A percentile compares a stretch with the other conserved stretches of the same genome.
These are phyloP conservation scores for Larimichthys crocea DNA, from an alignment of 2,113 vertebrate species.

Conservation along the genomic window DNA sequence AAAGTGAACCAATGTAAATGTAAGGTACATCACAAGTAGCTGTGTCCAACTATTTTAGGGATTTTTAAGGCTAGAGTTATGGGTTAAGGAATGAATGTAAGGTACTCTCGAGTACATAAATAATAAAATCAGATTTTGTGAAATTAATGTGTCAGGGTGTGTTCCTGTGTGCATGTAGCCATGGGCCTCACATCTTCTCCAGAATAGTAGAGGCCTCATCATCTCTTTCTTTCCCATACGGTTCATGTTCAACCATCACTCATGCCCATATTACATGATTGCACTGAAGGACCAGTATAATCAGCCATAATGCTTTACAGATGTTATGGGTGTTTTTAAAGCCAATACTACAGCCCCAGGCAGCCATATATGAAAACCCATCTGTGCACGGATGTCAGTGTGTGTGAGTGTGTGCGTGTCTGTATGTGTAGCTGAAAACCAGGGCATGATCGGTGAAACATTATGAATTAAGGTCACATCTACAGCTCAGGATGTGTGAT, in stretches of 20 bases:
- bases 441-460: slow-evolving; percentile 55
- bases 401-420: slow-evolving; percentile 28
- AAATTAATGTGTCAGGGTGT: slow-evolving; percentile 8
- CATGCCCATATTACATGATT: slow-evolving; percentile 76
- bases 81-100: slow-evolving; percentile 8
- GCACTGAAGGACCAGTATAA: slow-evolving; percentile 74
- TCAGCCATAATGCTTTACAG: slow-evolving; percentile 81
- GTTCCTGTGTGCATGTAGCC: slow-evolving; percentile 21
- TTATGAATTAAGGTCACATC: slow-evolving; percentile 71
- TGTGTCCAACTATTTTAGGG: background rate
- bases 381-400: slow-evolving; percentile 61
- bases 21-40: background rate
- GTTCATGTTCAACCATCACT: slow-evolving; percentile 65
- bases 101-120: slow-evolving; percentile 11
- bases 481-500: slow-evolving; percentile 66
- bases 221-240: slow-evolving; percentile 50
- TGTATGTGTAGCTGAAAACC: slow-evolving; percentile 41
- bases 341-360: slow-evolving; percentile 72
- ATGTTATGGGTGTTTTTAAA: slow-evolving; percentile 80
- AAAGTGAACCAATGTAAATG: background rate
- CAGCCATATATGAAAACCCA: slow-evolving; percentile 68
- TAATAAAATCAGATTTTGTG: slow-evolving; percentile 17
- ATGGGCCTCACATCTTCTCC: slow-evolving; percentile 43
- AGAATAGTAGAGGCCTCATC: slow-evolving; percentile 52
- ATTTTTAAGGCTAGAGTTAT: background rate